Base-by-base conservation (phyloP, 2,888 invertebrate species). In the Synanthedon formicaeformis region DNA sequence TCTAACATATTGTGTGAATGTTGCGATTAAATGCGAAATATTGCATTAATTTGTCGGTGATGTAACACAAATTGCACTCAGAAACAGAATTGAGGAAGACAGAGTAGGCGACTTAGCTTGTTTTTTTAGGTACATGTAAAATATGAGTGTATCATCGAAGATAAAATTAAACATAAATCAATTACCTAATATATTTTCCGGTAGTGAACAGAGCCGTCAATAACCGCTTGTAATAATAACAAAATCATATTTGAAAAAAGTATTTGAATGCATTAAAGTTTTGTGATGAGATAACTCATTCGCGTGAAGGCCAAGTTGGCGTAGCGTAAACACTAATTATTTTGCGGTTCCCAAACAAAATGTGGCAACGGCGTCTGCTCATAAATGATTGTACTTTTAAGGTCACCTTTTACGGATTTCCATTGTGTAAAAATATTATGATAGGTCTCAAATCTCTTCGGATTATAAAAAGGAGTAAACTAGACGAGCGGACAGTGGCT, bases 311-410 rank as follows among this genome's bases (percentile, higher is more conserved):
- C 61, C 73, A 60, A n/a, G 51, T 57, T 63, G 62, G 62, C 66
- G 67, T 63, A 45, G 45, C 45, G 63, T 67, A 69, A 69, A 72
- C 65, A 69, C 62, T 67, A 71, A 73, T 72, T 66, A 64, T 59
- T 54, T 48, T 52, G 52, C 54, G 51, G 57, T 53, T 58, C 58
- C 54, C 55, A 58, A 57, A 60, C 57, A 57, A 60, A 56, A 51
- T 58, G 59, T 52, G 55, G 58, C 56, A 57, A 59, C 45, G 48
- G 10, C 41, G 50, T 55, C 55, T 53, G 52, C 57, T 54, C 54
- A 54, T 45, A 45, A 45, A 45, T 45, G 45, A 45, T 13, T 45
- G 45, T 45, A 13, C n/a, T 45, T n/a, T 6, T 45, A 45, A 45
- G 45, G 45, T 45, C 45, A 45, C 45, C 13, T 45, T 45, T 45